phyloP scores from a whole-genome alignment of 2,797 vertebrate genomes.

The Poeciliopsis presidionis region DNA sequence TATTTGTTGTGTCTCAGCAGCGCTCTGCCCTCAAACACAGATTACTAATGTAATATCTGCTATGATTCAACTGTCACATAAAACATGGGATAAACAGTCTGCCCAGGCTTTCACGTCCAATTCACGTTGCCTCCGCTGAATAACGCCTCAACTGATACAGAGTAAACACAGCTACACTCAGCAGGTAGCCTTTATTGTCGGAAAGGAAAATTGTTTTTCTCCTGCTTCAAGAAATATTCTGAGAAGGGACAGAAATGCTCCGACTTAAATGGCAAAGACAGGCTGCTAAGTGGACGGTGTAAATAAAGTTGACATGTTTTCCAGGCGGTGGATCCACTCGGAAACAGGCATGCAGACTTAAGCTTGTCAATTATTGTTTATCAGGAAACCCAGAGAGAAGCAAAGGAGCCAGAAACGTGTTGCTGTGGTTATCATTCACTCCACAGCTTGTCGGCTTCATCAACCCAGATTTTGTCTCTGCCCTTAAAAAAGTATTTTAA shows the following conservation, averaged over 20 bases:
- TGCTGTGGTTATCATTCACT: neutral
- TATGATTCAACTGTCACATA: constrained; percentile 43
- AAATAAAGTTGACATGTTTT: constrained; percentile 11
- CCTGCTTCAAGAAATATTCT: neutral
- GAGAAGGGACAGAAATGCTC: neutral
- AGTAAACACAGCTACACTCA: neutral
- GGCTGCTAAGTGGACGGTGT: neutral
- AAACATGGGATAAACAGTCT: constrained; percentile 45
- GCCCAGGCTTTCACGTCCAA: constrained; percentile 12
- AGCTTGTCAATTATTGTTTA: constrained; percentile 16
- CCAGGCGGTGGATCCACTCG: neutral
- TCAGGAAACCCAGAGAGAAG: constrained; percentile 1
- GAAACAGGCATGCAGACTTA: constrained; percentile 8
- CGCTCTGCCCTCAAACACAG: constrained; percentile 25
- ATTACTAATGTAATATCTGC: constrained; percentile 50
- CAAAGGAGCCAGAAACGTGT: constrained; percentile 1
- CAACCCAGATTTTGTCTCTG: neutral
- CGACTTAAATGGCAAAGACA: neutral
- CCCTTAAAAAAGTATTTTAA: neutral
- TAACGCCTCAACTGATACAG: neutral
- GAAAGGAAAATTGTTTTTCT: neutral
- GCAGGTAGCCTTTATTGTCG: constrained; percentile 9
- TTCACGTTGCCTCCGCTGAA: neutral
- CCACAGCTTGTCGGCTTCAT: neutral
- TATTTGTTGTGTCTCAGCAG: constrained; percentile 17